These are phyloP conservation scores for Xiphophorus maculatus DNA, from an alignment of 2,113 vertebrate species.

Conservation along the genomic window DNA sequence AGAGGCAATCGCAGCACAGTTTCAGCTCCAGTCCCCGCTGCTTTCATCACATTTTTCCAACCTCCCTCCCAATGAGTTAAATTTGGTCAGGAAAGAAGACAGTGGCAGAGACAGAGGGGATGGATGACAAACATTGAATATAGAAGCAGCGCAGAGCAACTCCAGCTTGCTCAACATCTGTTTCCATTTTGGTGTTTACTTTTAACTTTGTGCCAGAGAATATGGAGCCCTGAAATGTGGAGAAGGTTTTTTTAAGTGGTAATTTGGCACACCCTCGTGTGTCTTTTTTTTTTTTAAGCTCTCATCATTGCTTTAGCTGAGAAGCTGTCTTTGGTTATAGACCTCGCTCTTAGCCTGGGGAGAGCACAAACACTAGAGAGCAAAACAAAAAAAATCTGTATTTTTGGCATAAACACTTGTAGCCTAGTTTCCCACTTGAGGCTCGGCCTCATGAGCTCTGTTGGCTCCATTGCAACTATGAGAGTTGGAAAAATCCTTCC, in stretches of 20 bases:
- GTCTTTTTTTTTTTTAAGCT: slow-evolving; percentile 39
- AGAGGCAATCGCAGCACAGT: slow-evolving; percentile 10
- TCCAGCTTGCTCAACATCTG: slow-evolving; percentile 71
- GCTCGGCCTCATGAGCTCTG: slow-evolving; percentile 34
- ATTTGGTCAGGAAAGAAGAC: slow-evolving; percentile 68
- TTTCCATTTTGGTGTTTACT: slow-evolving; percentile 76
- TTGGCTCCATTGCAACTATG: slow-evolving; percentile 61
- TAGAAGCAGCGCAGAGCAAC: slow-evolving; percentile 41
- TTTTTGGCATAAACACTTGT: slow-evolving; percentile 48
- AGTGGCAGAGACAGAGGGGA: slow-evolving; percentile 41
- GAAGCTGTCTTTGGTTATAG: slow-evolving; percentile 51
- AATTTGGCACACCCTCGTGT: slow-evolving; percentile 54
- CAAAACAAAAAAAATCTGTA: slow-evolving; percentile 20
- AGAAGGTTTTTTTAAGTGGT: slow-evolving; percentile 71
- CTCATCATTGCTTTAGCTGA: slow-evolving; percentile 56
- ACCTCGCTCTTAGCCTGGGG: slow-evolving; percentile 21
- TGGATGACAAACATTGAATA: slow-evolving; percentile 60
- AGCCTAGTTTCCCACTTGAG: slow-evolving; percentile 57
- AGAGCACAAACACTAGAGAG: slow-evolving; percentile 33
- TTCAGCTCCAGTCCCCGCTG: slow-evolving; percentile 34
- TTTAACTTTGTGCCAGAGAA: slow-evolving; percentile 66
- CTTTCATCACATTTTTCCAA: slow-evolving; percentile 39
- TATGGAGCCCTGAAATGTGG: slow-evolving; percentile 65
- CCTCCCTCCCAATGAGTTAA: slow-evolving; percentile 34
- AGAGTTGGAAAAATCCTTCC: slow-evolving; percentile 40